Evolutionary conservation across 2,888 invertebrate genomes (phyloP), one percentile per base, ranked within the genome.

Genomic region (Chloromyia formosa): DNA sequence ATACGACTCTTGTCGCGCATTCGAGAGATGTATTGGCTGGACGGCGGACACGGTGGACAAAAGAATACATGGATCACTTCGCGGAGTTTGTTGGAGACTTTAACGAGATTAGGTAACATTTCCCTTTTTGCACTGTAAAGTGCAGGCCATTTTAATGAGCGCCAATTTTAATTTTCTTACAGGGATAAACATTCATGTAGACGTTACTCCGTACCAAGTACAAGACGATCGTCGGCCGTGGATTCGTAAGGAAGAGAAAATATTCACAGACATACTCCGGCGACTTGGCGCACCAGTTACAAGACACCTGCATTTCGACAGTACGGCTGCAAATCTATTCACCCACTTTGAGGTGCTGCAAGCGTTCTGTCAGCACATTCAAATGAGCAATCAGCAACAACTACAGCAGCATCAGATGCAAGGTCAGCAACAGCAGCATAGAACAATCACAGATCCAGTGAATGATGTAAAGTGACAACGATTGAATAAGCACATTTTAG

Each of bases 191-290:
- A 87, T 94, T 73, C 90, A 89, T 81, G 89, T 95, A 53, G 94
- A 96, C 85, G 93, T 96, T 74, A 94, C 95, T 56, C 95, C 95
- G n/a, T 96, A 96, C 86, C 96, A 96, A 86, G 90, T 95, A 73
- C 87, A 89, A 78, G 95, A 95, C 82, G 89, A 90, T 76, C 87
- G 90, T 35, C 87, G 95, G 74, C 93, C 93, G 9, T 95, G 95
- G 94, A 94, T 96, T 81, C 90, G 92, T 14, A 89, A 91, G 78
- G 95, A 96, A 85, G 94, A 96, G 83, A 90, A 89, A 79, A 86
- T 88, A 0, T 96, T 96, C 86, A 90, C 91, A 0, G 88, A 90
- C 27, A 86, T 89, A 78, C 87, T 96, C 64, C 86, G 87, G 79
- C 88, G 89, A 79, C 84, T 93, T 1, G 92, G 91, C 60, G 91